Conservation (phyloP, 2,888 invertebrate species). For the Agonopterix subpropinquella region DNA sequence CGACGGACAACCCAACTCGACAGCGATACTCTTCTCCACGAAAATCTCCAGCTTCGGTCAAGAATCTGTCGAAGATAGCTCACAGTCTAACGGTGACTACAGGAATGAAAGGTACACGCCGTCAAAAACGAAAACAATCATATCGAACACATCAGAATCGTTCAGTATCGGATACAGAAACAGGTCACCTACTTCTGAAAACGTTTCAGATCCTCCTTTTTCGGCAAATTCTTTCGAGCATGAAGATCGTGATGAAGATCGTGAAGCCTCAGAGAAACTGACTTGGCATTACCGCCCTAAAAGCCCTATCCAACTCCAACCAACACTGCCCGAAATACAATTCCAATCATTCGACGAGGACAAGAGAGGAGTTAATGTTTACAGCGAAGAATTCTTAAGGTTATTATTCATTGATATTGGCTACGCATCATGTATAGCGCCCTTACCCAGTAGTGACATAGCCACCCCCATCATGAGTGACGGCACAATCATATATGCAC, state of each 20-base stretch:
- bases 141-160: constrained; percentile 57
- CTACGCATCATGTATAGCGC: constrained; percentile 34
- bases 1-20: constrained; percentile 51
- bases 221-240: constrained; percentile 43
- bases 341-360: constrained; percentile 74
- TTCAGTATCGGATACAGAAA: constrained; percentile 59
- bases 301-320: constrained; percentile 49
- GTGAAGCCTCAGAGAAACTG: constrained; percentile 48
- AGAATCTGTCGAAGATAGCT: constrained; percentile 54
- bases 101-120: constrained; percentile 61
- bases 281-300: constrained; percentile 65
- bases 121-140: constrained; percentile 61
- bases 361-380: constrained; percentile 39
- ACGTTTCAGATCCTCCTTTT: constrained; percentile 45
- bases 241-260: constrained; percentile 36
- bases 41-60: constrained; percentile 72
- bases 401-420: constrained; percentile 55
- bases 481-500: constrained; percentile 37
- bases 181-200: constrained; percentile 60
- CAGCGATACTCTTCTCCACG: constrained; percentile 66
- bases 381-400: constrained; percentile 71
- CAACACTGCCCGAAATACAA: constrained; percentile 59
- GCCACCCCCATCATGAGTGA: constrained; percentile 17
- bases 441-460: constrained; percentile 45
- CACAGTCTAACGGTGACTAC: constrained; percentile 56